These are phyloP conservation scores for Argynnis bischoffii DNA, from an alignment of 2,888 invertebrate genomes.

Conservation along the genomic window DNA sequence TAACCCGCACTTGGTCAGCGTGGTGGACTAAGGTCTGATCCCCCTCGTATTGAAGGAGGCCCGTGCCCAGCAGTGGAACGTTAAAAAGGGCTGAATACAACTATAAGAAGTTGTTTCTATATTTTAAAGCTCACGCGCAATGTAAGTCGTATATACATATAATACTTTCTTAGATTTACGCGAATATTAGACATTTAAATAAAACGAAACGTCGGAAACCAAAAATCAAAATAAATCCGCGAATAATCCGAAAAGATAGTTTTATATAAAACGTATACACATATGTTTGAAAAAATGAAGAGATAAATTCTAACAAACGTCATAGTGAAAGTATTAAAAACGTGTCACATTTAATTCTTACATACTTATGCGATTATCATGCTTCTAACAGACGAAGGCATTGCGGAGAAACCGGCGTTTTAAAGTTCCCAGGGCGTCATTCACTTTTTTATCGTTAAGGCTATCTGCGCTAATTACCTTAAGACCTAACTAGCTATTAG, in stretches of 20 bases:
- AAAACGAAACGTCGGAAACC: too few species aligned
- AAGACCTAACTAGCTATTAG: constrained; percentile 39
- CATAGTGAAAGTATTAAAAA: constrained; percentile 3
- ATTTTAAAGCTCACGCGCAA: neutral
- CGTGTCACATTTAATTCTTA: neutral
- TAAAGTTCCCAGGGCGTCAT: constrained; percentile 42
- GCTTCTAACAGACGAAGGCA: neutral
- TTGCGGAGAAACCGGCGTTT: constrained; percentile 34
- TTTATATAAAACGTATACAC: too few species aligned
- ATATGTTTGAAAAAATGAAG: neutral
- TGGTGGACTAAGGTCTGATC: too few species aligned
- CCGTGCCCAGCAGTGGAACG: too few species aligned
- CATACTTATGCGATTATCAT: constrained; percentile 1
- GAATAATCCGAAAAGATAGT: too few species aligned
- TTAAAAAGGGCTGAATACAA: too few species aligned
- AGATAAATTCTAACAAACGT: neutral
- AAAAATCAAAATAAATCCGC: too few species aligned
- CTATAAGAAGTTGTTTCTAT: too few species aligned
- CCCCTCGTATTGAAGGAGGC: too few species aligned
- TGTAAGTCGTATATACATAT: neutral
- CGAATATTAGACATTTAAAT: too few species aligned
- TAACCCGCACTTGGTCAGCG: too few species aligned
- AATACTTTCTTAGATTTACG: too few species aligned
- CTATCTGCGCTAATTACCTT: constrained; percentile 42
- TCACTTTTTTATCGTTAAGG: constrained; percentile 41